Percentiles rank a stretch among this genome's conserved stretches.
These are phyloP conservation scores for Cyanoliseus patagonus DNA, from an alignment of 2,113 vertebrate genomes.

Conservation along the genomic window DNA sequence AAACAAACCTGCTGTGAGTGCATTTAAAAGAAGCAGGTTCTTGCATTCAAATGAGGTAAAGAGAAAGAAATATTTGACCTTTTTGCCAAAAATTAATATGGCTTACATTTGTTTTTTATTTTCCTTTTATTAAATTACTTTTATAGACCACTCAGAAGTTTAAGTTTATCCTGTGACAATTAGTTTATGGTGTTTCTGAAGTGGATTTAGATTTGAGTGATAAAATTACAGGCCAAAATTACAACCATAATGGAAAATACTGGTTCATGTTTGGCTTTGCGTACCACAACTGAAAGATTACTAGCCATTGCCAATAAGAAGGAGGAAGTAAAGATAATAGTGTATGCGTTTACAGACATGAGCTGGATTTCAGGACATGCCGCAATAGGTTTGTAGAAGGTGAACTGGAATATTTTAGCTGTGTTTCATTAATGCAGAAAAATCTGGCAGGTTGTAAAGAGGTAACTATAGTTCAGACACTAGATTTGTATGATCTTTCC, in stretches of 20 bases:
- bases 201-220: conserved; percentile 81
- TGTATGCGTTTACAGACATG: neutral
- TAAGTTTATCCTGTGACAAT: conserved; percentile 78
- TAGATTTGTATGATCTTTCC: neutral
- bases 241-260: conserved; percentile 78
- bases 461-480: neutral
- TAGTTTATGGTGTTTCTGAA: conserved; percentile 82
- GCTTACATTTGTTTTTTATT: conserved; percentile 79
- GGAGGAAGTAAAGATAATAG: conserved; percentile 65
- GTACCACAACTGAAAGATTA: conserved; percentile 77
- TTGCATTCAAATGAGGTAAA: neutral
- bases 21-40: conserved; percentile 6
- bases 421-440: conserved; percentile 3
- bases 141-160: conserved; percentile 71
- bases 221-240: conserved; percentile 83
- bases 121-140: conserved; percentile 77
- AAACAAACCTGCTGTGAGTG: conserved; percentile 24
- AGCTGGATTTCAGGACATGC: conserved; percentile 35
- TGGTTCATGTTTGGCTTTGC: conserved; percentile 70
- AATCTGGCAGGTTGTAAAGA: conserved; percentile 51
- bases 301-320: conserved; percentile 60
- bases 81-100: conserved; percentile 73
- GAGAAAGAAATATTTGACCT: conserved; percentile 66
- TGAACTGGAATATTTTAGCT: conserved; percentile 29
- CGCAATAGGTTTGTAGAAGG: conserved; percentile 35